Percentiles rank a stretch among this genome's conserved stretches.
Conservation (phyloP, 2,797 vertebrate genomes). For the Choloepus didactylus region DNA sequence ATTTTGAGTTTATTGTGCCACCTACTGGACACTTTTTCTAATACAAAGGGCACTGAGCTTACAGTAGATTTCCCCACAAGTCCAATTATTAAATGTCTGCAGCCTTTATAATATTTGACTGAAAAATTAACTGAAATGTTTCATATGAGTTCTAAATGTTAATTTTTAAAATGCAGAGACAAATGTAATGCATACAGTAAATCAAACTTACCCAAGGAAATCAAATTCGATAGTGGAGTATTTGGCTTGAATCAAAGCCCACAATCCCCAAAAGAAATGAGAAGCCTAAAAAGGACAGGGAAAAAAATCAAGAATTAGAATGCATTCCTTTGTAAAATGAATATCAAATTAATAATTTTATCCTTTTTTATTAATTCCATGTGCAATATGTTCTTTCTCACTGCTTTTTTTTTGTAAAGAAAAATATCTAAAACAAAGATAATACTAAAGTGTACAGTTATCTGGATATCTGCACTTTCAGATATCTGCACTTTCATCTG, state of each 20-base stretch:
- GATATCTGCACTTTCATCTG: not conserved
- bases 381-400: not conserved
- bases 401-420: not conserved
- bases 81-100: constrained; percentile 29
- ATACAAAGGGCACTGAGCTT: not conserved
- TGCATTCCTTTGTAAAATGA: constrained; percentile 22
- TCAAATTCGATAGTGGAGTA: constrained; percentile 97
- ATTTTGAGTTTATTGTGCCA: constrained; percentile 80
- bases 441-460: not conserved
- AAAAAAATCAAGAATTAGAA: constrained; percentile 66
- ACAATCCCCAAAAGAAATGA: constrained; percentile 96
- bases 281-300: constrained; percentile 91
- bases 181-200: not conserved
- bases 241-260: constrained; percentile 97
- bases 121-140: not conserved
- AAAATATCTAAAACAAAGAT: not conserved
- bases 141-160: constrained; percentile 11
- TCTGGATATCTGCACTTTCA: not conserved
- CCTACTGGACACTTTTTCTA: constrained; percentile 82
- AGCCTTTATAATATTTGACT: not conserved
- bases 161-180: not conserved
- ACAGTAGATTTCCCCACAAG: constrained; percentile 17
- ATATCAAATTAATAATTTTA: not conserved
- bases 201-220: constrained; percentile 94
- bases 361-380: not conserved